These are phyloP conservation scores for Falco concolor DNA, from an alignment of 2,797 vertebrate species.

Conservation along the genomic window DNA sequence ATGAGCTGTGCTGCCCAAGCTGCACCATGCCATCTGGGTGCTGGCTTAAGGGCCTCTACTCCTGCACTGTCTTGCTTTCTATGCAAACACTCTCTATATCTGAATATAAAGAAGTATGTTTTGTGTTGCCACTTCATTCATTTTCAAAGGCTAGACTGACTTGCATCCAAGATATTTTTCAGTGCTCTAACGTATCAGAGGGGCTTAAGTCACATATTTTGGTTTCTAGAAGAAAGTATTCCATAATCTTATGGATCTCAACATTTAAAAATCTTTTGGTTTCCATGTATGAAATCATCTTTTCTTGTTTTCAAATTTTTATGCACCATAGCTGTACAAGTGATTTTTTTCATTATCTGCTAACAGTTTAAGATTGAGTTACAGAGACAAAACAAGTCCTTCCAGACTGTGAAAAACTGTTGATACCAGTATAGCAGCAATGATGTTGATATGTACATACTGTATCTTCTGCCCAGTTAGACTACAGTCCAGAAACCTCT, in stretches of 20 bases:
- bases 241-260: background rate
- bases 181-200: background rate
- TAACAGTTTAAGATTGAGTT: background rate
- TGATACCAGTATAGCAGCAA: background rate
- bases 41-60: fast-evolving
- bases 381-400: background rate
- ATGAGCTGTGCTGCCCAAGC: background rate
- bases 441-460: background rate
- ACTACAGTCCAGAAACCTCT: background rate
- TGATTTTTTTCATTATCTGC: background rate
- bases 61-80: background rate
- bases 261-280: background rate
- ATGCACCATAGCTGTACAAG: background rate
- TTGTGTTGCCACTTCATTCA: background rate
- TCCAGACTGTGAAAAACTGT: background rate
- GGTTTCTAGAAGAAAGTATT: background rate
- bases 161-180: background rate
- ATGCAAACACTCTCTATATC: background rate
- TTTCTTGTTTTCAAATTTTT: background rate
- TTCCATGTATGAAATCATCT: background rate
- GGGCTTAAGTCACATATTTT: background rate
- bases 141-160: background rate
- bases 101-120: background rate
- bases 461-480: background rate
- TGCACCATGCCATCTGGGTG: fast-evolving